A percentile compares a stretch with the other conserved stretches of the same genome.
Conservation (phyloP, 1,140 invertebrate species). For the Psix sp. region DNA sequence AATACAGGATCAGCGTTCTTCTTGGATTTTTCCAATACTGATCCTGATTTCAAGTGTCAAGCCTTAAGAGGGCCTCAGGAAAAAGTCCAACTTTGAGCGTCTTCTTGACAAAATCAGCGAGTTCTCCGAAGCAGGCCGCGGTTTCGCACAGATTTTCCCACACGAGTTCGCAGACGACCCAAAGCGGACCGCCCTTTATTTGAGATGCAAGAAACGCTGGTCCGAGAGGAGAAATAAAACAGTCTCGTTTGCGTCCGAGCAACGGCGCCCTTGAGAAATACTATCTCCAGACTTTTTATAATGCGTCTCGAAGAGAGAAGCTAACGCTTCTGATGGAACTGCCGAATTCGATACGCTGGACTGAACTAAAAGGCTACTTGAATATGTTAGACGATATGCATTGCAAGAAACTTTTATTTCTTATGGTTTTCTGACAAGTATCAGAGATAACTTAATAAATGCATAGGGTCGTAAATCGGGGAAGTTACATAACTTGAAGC, state of each 20-base stretch:
- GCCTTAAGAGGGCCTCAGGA: slow-evolving; percentile 67
- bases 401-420: slow-evolving; percentile 62
- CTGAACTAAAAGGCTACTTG: slow-evolving; percentile 34
- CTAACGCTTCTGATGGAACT: slow-evolving; percentile 22
- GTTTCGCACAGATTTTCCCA: slow-evolving; percentile 72
- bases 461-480: slow-evolving; percentile 37
- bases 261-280: slow-evolving; percentile 27
- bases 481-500: not conserved
- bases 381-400: slow-evolving; percentile 19
- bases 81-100: slow-evolving; percentile 73
- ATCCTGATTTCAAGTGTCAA: slow-evolving; percentile 70
- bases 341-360: slow-evolving; percentile 45
- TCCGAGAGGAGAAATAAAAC: slow-evolving; percentile 32
- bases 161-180: slow-evolving; percentile 59
- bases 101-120: slow-evolving; percentile 65
- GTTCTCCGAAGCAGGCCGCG: slow-evolving; percentile 50
- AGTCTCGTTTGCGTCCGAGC: slow-evolving; percentile 40
- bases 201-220: slow-evolving; percentile 41
- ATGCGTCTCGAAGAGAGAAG: slow-evolving; percentile 17
- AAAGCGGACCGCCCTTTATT: slow-evolving; percentile 31
- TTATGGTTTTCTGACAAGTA: slow-evolving; percentile 59
- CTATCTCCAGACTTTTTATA: slow-evolving; percentile 41
- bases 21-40: slow-evolving; percentile 71
- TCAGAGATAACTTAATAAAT: slow-evolving; percentile 63
- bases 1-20: slow-evolving; percentile 76